Evolutionary conservation across 2,113 vertebrate species (phyloP).

Genomic region (Toxotes jaculatrix): DNA sequence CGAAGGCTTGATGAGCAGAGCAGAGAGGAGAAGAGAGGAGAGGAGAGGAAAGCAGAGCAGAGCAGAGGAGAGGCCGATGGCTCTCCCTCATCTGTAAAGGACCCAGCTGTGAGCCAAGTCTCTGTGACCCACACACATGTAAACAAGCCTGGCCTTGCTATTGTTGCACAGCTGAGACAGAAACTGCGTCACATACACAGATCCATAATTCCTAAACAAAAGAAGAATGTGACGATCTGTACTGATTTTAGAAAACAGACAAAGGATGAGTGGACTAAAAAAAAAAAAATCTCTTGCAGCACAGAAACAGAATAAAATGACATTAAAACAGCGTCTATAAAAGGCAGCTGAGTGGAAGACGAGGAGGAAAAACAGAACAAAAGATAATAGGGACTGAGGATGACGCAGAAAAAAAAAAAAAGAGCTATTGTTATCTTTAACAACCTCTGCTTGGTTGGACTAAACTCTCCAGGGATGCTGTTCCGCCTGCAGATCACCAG

Average conservation of each 20-base stretch:
- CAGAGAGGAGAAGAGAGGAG: slow-evolving; percentile 29
- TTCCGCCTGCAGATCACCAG: slow-evolving; percentile 48
- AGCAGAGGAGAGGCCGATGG: background rate
- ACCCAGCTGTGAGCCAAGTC: slow-evolving; percentile 31
- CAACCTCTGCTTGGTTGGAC: slow-evolving; percentile 37
- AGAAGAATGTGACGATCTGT: background rate
- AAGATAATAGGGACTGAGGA: slow-evolving; percentile 26
- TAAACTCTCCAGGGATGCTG: slow-evolving; percentile 44
- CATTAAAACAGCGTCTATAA: background rate
- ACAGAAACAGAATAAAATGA: background rate
- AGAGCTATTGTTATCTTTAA: slow-evolving; percentile 56
- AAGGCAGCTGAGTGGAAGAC: slow-evolving; percentile 11
- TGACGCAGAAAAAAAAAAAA: slow-evolving; percentile 21
- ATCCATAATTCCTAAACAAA: slow-evolving; percentile 4
- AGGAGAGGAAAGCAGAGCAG: slow-evolving; percentile 8
- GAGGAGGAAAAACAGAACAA: slow-evolving; percentile 22
- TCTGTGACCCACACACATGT: slow-evolving; percentile 16
- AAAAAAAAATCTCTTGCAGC: background rate
- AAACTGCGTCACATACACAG: slow-evolving; percentile 17
- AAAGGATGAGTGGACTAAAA: background rate
- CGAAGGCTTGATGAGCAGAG: slow-evolving; percentile 33
- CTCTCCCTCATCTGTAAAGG: slow-evolving; percentile 13
- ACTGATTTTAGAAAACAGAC: background rate
- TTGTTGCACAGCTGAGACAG: slow-evolving; percentile 19
- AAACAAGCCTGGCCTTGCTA: slow-evolving; percentile 23